Evolutionary conservation across 2,797 vertebrate species (phyloP), one percentile per base, ranked within the genome.

Genomic region (Eutrigla gurnardus): DNA sequence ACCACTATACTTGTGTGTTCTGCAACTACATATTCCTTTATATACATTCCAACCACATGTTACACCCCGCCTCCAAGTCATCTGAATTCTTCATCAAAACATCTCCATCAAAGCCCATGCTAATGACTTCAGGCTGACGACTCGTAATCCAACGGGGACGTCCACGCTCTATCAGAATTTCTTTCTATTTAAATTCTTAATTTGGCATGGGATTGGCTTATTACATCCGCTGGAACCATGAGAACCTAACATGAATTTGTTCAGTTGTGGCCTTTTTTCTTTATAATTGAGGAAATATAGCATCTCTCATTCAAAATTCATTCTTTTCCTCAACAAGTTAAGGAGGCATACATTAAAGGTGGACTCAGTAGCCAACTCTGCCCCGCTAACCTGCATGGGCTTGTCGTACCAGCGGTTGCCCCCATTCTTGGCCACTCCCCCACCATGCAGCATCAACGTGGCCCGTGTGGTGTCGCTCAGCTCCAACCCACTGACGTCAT

Each of bases 371-470:
- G 42, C 43, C 18, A 42, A 5, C n/a, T 52, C 17, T 66, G 42
- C 40, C 73, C 25, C 35, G 65, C 88, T 92, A 86, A 99, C 98
- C 98, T 99, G 98, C 94, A 98, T 96, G 3, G 97, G 96, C 78
- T 99, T 99, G 94, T 99, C 98, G 0, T 99, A 99, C 98, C 98
- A 99, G 25, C 98, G 97, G 75, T 99, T 99, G 14, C 94, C 97
- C 9, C 97, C 96, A 0, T 97, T 98, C 71, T 87, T 95, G 39
- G 92, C 84, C 61, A 74, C 90, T 47, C 97, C 97, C 45, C 96
- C 97, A 0, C 97, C 98, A 0, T 99, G 98, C 6, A 99, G 95
- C 91, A 99, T 95, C 69, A 96, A 88, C 65, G 92, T 57, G 0
- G 98, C 96, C 73, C 94, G 94, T 77, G 93, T 94, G 25, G 94